Conservation (phyloP, 1,140 invertebrate genomes). For the Matsumurasca onukii region DNA sequence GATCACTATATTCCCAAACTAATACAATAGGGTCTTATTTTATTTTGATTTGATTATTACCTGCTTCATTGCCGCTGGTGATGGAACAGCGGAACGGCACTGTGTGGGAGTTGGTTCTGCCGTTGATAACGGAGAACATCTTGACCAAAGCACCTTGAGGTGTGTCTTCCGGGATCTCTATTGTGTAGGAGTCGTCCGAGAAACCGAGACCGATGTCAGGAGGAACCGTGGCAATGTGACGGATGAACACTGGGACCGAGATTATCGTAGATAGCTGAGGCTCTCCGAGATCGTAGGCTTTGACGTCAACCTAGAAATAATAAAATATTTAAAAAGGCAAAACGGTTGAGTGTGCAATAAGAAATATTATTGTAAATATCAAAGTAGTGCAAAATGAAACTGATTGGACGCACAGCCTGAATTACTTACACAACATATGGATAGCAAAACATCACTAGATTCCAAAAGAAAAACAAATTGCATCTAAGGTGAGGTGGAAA, state of each 20-base stretch:
- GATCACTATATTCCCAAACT: too few species aligned
- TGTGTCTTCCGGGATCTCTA: conserved; percentile 77
- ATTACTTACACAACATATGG: too few species aligned
- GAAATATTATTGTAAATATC: too few species aligned
- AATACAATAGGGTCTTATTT: too few species aligned
- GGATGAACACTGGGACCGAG: conserved; percentile 77
- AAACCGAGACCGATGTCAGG: conserved; percentile 76
- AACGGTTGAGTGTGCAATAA: too few species aligned
- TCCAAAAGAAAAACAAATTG: too few species aligned
- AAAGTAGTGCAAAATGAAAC: too few species aligned
- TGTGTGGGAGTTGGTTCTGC: conserved; percentile 58
- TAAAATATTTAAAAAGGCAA: too few species aligned
- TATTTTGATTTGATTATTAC: too few species aligned
- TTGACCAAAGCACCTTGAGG: conserved; percentile 66
- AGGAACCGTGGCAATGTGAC: conserved; percentile 68
- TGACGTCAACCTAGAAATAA: conserved; percentile 68
- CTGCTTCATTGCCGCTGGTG: conserved; percentile 65
- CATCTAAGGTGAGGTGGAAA: too few species aligned
- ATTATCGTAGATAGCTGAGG: conserved; percentile 78
- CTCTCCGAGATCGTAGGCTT: conserved; percentile 83
- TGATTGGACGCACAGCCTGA: too few species aligned
- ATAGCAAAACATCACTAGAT: too few species aligned
- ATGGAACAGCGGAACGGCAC: conserved; percentile 73
- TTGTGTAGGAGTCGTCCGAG: conserved; percentile 77
- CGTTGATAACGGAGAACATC: conserved; percentile 72